Base-by-base conservation (phyloP, 2,113 vertebrate species). In the Vulpes vulpes region DNA sequence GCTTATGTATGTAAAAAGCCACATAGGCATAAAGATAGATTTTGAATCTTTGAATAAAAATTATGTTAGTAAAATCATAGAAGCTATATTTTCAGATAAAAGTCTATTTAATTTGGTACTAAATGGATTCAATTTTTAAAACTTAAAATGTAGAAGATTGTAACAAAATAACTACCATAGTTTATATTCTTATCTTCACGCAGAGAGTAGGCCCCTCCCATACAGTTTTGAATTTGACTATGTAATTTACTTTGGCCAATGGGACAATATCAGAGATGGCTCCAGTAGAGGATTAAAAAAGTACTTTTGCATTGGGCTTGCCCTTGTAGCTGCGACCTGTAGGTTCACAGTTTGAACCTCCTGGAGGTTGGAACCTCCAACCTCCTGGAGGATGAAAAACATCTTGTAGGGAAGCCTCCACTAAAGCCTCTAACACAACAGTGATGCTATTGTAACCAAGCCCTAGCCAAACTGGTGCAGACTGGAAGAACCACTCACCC, bases 11-110 rank as follows among this genome's bases (percentile, higher is more conserved):
- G 35, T 25, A 69, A 79, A 20, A 67, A 22, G n/a, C 57, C 84
- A 76, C 16, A 30, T 53, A 67, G n/a, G 9, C 35, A 67, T 65
- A 30, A 81, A 49, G n/a, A n/a, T 35, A 4, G 17, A 67, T 30
- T 84, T 94, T 79, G 32, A 73, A 64, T 59, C 53, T 62, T 65
- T 78, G 60, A 89, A 95, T 73, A 92, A 51, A 93, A 92, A 65
- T 51, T 73, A 20, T n/a, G 0, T 25, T 74, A 10, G 51, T 78
- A 89, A 86, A 89, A 80, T 94, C 89, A 91, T 62, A 79, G 23
- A 73, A 90, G 8, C 65, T 93, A 1, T 84, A 81, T 95, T 86
- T 96, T 96, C 79, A 73, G 27, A 43, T 71, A 53, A 78, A 95
- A 97, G 0, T 16, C 1, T 22, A 35, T 76, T 97, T 90, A 53